Conservation (phyloP, 1,140 invertebrate genomes). For the Meloidogyne exigua region DNA sequence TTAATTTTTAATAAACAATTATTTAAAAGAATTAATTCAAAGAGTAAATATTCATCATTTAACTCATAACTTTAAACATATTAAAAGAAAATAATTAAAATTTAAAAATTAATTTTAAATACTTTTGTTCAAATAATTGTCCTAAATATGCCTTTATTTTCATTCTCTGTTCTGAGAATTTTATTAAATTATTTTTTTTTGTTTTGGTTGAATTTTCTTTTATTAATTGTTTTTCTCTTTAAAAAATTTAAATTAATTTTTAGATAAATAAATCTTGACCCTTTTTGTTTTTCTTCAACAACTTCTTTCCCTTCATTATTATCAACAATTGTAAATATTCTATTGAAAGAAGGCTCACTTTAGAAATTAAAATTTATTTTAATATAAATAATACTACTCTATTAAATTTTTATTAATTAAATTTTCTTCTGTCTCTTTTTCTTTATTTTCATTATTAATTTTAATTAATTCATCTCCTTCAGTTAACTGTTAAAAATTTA, state of each 20-base stretch:
- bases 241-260: background rate
- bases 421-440: background rate
- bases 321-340: background rate
- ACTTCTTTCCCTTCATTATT: background rate
- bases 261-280: background rate
- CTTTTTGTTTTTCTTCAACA: background rate
- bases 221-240: background rate
- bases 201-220: background rate
- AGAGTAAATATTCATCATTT: background rate
- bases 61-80: background rate
- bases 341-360: background rate
- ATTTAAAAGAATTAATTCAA: conserved; percentile 6
- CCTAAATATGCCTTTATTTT: conserved; percentile 20
- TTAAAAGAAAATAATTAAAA: background rate
- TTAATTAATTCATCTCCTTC: too few relatives aligned
- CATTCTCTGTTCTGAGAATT: conserved; percentile 14
- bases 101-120: background rate
- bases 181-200: background rate
- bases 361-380: background rate
- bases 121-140: background rate
- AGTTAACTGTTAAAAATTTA: background rate
- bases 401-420: too few relatives aligned
- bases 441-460: background rate
- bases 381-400: background rate
- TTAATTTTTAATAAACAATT: background rate